Percentiles rank a stretch among this genome's conserved stretches.
These are phyloP conservation scores for Epinotia nisella DNA, from an alignment of 2,888 invertebrate genomes.

Conservation along the genomic window DNA sequence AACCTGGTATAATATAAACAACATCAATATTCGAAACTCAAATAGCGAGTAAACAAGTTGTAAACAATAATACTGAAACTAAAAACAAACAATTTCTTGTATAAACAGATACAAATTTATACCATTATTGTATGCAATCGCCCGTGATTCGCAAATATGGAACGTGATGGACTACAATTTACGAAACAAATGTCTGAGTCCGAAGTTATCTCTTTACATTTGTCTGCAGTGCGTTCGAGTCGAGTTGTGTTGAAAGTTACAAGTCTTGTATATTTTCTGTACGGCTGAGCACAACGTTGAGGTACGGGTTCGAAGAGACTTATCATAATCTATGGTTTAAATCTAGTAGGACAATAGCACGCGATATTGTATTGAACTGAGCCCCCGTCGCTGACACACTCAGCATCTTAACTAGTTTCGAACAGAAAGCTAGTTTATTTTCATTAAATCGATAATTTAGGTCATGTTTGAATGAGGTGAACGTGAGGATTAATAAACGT, in stretches of 20 bases:
- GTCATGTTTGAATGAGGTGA: too few relatives aligned
- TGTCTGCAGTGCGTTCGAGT: constrained; percentile 27
- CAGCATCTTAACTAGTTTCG: neutral
- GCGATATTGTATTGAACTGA: constrained; percentile 10
- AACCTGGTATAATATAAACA: too few relatives aligned
- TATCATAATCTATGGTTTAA: constrained; percentile 48
- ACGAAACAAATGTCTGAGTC: constrained; percentile 27
- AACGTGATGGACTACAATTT: constrained; percentile 22
- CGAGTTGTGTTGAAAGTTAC: constrained; percentile 51
- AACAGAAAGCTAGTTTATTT: too few relatives aligned
- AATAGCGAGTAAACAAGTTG: neutral
- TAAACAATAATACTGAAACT: neutral
- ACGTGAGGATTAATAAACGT: too few relatives aligned
- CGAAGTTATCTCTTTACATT: constrained; percentile 30
- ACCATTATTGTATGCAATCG: constrained; percentile 11
- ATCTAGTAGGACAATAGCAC: constrained; percentile 42
- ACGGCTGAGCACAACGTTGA: constrained; percentile 25
- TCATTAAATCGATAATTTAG: too few relatives aligned
- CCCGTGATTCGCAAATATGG: constrained; percentile 28
- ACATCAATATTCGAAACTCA: neutral
- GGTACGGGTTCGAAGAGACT: constrained; percentile 53
- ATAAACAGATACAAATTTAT: constrained; percentile 1
- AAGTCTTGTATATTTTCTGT: constrained; percentile 46
- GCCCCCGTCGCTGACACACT: neutral
- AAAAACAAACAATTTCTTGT: neutral